Evolutionary conservation across 2,113 vertebrate species (phyloP), one percentile per base, ranked within the genome.

Genomic region (Thinocorus orbignyianus): DNA sequence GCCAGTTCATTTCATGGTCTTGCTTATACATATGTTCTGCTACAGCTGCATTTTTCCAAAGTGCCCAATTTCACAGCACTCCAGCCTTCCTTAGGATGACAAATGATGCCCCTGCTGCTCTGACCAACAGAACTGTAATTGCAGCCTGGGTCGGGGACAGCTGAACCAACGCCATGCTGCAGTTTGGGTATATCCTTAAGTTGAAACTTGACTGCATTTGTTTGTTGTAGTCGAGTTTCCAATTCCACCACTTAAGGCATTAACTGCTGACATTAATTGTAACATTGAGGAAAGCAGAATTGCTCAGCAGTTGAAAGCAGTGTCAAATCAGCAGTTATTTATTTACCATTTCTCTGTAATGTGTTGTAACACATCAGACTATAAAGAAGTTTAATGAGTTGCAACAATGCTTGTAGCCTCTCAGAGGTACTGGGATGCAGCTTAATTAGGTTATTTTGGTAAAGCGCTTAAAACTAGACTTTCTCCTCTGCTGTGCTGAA

Each of bases 1-100:
- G 95, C 94, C 95, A 97, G 92, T 96, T 96, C 91, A 95, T 97
- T 97, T 97, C 95, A 96, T 97, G 91, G 85, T 88, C 90, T 92
- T 97, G 86, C 69, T 70, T 95, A 88, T 97, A 96, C 77, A 82
- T 97, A 93, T 94, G 93, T 92, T 97, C 81, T 97, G 94, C 95
- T 96, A 93, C 85, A 83, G 79, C 66, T 88, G 97, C 95, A 92
- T 96, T 97, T 97, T 97, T 97, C 93, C 91, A 65, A 94, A 96
- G 88, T 93, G 94, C 88, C 90, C 90, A 96, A 88, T 97, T 96
- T 96, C 86, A 72, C 87, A 95, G 93, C 78, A 66, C 66, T 96
- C 88, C 81, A 94, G 82, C 72, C 81, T 92, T 91, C 92, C 89
- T 94, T 90, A 88, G 88, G 87, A 97, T 96, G 94, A 97, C 85